Percentiles rank a stretch among this genome's conserved stretches.
These are phyloP conservation scores for Cnemophilus loriae DNA, from an alignment of 2,113 vertebrate genomes.

Conservation along the genomic window DNA sequence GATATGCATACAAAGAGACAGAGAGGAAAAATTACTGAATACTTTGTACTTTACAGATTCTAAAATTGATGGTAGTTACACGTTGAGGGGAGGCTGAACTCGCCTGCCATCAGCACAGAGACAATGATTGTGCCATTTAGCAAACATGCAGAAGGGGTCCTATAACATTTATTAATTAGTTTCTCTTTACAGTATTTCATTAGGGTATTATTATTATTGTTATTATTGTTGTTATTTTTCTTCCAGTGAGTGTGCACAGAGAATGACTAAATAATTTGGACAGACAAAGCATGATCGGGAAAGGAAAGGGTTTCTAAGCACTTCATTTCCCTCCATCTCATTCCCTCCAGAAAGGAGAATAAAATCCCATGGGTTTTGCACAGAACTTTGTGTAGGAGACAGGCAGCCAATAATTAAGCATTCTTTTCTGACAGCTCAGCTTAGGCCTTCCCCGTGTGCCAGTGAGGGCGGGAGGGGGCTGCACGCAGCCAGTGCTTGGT, in stretches of 20 bases:
- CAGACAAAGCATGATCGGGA: neutral
- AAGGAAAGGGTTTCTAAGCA: neutral
- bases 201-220: neutral
- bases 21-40: neutral
- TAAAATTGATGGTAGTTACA: neutral
- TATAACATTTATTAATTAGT: conserved; percentile 24
- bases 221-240: conserved; percentile 2
- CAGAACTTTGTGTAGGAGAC: neutral
- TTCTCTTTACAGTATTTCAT: conserved; percentile 9
- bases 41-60: neutral
- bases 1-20: neutral
- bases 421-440: neutral
- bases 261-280: conserved; percentile 1
- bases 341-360: neutral
- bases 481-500: accelerated
- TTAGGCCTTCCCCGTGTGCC: neutral
- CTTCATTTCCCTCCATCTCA: neutral
- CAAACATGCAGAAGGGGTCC: neutral
- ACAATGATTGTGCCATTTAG: neutral
- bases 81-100: neutral
- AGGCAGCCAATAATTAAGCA: neutral
- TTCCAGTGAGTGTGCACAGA: neutral
- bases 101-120: neutral
- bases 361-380: neutral
- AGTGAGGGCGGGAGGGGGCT: neutral